phyloP scores from a whole-genome alignment of 2,888 invertebrate species.

The Epistrophe grossulariae region DNA sequence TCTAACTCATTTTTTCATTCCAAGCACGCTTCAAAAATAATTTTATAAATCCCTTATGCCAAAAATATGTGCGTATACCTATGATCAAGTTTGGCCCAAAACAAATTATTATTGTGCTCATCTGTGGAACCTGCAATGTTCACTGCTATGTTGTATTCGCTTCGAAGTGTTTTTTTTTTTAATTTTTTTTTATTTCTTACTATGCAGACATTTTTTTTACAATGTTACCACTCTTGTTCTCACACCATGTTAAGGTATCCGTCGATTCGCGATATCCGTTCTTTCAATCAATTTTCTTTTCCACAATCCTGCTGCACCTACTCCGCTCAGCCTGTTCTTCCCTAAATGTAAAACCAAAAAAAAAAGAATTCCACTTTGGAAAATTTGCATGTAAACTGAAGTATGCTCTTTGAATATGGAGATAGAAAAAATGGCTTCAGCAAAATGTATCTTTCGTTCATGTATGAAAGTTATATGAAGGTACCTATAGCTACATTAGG shows the following conservation, averaged over 20 bases:
- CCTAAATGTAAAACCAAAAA: not conserved
- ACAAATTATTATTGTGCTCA: not conserved
- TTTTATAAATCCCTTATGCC: too few relatives aligned
- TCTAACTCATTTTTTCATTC: too few relatives aligned
- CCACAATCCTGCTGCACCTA: constrained; percentile 7
- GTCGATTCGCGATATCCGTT: constrained; percentile 69
- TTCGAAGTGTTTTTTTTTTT: not conserved
- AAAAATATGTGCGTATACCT: too few relatives aligned
- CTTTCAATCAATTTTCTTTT: constrained; percentile 67
- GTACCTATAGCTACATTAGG: not conserved
- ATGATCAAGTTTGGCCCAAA: not conserved
- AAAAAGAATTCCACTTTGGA: constrained; percentile 56
- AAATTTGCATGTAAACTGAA: constrained; percentile 69
- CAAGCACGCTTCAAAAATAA: too few relatives aligned
- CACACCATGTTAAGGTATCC: constrained; percentile 60
- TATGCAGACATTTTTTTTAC: constrained; percentile 32
- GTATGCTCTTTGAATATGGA: constrained; percentile 39
- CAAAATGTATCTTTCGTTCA: constrained; percentile 23
- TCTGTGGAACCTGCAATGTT: not conserved
- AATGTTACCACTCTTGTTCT: constrained; percentile 60
- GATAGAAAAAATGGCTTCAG: constrained; percentile 22
- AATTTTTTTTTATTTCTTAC: too few relatives aligned
- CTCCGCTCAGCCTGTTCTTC: not conserved
- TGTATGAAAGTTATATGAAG: not conserved
- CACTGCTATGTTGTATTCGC: constrained; percentile 10